Conservation (phyloP, 1,140 invertebrate species). For the Brachionus plicatilis region DNA sequence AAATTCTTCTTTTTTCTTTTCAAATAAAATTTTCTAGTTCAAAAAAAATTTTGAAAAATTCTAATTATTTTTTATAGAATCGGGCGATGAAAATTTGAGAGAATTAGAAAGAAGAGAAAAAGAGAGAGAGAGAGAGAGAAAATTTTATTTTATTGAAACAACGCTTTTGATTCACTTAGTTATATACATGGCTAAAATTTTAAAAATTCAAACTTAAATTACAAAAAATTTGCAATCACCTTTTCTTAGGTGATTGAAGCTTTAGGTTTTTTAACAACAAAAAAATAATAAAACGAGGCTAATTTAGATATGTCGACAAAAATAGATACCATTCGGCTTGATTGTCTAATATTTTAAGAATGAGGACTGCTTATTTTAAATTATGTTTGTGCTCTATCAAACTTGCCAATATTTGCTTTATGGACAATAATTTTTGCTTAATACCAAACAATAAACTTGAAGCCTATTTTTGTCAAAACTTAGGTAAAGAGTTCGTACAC, state of each 20-base stretch:
- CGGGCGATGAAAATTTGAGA: not conserved
- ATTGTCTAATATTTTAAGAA: not conserved
- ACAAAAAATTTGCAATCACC: constrained; percentile 24
- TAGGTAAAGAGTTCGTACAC: not conserved
- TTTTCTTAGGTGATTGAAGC: not conserved
- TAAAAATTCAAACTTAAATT: constrained; percentile 22
- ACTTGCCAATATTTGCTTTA: not conserved
- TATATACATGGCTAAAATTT: constrained; percentile 24
- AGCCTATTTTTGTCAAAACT: not conserved
- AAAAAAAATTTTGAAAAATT: constrained; percentile 32
- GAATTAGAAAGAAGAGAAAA: not conserved
- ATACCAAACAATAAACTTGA: not conserved
- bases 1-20: not conserved
- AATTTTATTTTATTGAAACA: constrained; percentile 17
- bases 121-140: not conserved
- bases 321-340: not conserved
- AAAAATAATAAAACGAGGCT: not conserved
- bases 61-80: constrained; percentile 21
- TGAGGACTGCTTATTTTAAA: not conserved
- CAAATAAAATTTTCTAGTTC: constrained; percentile 12
- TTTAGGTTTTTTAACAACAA: not conserved
- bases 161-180: constrained; percentile 12
- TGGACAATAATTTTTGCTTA: constrained; percentile 26
- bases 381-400: not conserved
- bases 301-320: not conserved